These are phyloP conservation scores for Diadophis punctatus DNA, from an alignment of 2,113 vertebrate genomes.

Conservation along the genomic window DNA sequence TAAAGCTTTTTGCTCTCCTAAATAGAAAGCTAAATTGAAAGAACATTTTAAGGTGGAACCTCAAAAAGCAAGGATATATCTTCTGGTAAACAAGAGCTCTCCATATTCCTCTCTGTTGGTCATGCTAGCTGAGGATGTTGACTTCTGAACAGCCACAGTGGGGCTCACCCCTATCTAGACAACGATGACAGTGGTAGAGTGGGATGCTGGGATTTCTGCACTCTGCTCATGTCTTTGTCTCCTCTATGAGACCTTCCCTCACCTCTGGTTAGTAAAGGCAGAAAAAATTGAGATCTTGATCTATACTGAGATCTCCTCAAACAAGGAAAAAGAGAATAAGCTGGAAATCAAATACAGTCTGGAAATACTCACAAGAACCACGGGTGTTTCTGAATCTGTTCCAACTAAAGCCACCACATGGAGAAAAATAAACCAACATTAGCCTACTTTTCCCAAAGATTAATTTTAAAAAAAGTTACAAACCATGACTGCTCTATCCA, in stretches of 20 bases:
- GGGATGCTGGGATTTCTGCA: background rate
- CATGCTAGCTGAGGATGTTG: background rate
- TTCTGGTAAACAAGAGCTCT: background rate
- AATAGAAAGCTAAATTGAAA: background rate
- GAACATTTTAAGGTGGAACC: background rate
- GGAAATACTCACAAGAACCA: constrained; percentile 87
- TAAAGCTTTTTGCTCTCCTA: background rate
- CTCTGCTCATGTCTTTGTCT: background rate
- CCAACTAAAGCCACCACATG: constrained; percentile 70
- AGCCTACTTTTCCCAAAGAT: background rate
- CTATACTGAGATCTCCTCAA: background rate
- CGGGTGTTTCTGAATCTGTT: constrained; percentile 89
- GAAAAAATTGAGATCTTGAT: background rate
- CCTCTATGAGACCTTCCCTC: background rate
- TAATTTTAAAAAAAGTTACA: background rate
- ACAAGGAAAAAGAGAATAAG: background rate
- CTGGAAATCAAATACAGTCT: background rate
- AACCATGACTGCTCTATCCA: background rate
- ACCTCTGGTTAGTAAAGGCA: background rate
- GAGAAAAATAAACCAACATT: background rate
- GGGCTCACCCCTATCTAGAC: background rate
- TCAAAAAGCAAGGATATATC: background rate
- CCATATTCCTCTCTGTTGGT: background rate
- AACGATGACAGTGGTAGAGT: background rate
- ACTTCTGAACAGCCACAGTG: background rate